Conservation (phyloP, 2,888 invertebrate genomes). For the Lampropteryx suffumata region DNA sequence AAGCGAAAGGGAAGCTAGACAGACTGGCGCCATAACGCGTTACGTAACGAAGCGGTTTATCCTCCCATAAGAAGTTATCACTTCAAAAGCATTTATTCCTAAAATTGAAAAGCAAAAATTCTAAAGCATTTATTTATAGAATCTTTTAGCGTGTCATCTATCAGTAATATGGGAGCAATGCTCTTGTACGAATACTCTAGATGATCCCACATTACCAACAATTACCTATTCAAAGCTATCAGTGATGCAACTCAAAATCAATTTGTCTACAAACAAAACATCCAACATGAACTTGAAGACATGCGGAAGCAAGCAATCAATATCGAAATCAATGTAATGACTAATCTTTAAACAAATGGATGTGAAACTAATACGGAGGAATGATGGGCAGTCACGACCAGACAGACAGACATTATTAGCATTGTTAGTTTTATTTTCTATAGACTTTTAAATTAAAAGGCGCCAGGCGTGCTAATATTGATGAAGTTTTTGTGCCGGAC, state of each 20-base stretch:
- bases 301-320: conserved; percentile 77
- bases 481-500: conserved; percentile 28
- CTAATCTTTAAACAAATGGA: conserved; percentile 38
- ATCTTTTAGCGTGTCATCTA: no score
- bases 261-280: conserved; percentile 44
- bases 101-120: no score
- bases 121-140: no score
- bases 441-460: conserved; percentile 46
- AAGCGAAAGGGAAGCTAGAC: no score
- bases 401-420: conserved; percentile 68
- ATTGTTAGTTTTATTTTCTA: conserved; percentile 69
- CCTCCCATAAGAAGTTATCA: no score
- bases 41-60: no score
- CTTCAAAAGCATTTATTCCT: no score
- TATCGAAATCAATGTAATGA: conserved; percentile 74
- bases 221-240: conserved; percentile 38
- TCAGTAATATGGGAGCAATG: no score
- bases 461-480: conserved; percentile 36
- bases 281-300: conserved; percentile 31
- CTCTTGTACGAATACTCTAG: no score
- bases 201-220: conserved; percentile 16
- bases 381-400: conserved; percentile 58
- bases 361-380: conserved; percentile 66
- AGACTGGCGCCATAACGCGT: no score
- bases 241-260: conserved; percentile 37